Percentiles rank a stretch among this genome's conserved stretches.
Conservation (phyloP, 2,888 invertebrate genomes). For the Biston stratarius region DNA sequence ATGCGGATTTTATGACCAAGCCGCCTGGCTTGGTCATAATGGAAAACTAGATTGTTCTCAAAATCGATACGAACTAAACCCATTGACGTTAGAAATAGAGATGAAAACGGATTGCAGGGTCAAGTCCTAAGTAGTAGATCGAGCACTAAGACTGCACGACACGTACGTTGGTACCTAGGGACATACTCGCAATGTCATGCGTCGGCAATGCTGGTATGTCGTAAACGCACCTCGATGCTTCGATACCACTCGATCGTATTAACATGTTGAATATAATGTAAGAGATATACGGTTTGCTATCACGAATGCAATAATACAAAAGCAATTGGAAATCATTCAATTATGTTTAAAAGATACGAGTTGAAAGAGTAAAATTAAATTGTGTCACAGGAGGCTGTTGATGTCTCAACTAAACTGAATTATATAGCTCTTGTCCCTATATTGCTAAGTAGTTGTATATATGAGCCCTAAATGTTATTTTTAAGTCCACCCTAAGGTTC, state of each 20-base stretch:
- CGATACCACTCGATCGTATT: conserved; percentile 37
- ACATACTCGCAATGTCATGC: conserved; percentile 33
- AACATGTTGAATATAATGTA: conserved; percentile 36
- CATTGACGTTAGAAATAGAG: conserved; percentile 14
- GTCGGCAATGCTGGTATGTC: conserved; percentile 35
- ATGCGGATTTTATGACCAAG: conserved; percentile 31
- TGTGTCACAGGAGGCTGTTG: conserved; percentile 21
- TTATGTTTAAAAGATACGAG: conserved; percentile 17
- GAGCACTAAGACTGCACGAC: conserved; percentile 41
- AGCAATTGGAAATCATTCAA: conserved; percentile 14
- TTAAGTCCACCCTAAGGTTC: not conserved
- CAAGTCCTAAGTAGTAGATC: conserved; percentile 33
- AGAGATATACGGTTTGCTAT: conserved; percentile 33
- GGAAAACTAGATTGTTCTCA: conserved; percentile 29
- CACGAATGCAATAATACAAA: conserved; percentile 26
- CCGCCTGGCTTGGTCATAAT: too few species aligned
- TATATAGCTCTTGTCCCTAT: not conserved
- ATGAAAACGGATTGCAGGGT: conserved; percentile 25
- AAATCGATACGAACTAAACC: conserved; percentile 7
- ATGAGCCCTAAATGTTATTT: not conserved
- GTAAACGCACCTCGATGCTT: conserved; percentile 35
- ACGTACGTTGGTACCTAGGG: conserved; percentile 35
- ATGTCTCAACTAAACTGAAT: not conserved
- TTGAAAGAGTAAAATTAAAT: conserved; percentile 14
- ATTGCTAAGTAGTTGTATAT: not conserved